Conservation (phyloP, 2,888 invertebrate species). For the Julus scandinavius region DNA sequence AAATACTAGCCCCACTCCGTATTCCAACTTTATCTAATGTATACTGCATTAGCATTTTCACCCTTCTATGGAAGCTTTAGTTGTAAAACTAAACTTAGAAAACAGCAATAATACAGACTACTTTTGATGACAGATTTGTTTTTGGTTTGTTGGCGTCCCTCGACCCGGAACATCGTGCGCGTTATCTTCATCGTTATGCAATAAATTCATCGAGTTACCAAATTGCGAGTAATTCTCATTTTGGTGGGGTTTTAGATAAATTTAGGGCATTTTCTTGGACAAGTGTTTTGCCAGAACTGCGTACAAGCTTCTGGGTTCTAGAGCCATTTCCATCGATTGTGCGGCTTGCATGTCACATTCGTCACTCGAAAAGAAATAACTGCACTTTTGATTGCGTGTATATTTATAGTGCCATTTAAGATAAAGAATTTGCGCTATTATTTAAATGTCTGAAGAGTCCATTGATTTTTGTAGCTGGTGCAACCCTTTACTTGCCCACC, state of each 20-base stretch:
- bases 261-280: background rate
- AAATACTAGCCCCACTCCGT: too few relatives aligned
- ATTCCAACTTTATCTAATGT: too few relatives aligned
- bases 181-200: background rate
- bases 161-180: background rate
- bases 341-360: background rate
- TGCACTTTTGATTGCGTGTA: background rate
- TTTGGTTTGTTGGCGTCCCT: background rate
- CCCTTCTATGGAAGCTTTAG: too few relatives aligned
- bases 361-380: background rate
- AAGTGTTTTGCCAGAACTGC: background rate
- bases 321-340: background rate
- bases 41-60: too few relatives aligned
- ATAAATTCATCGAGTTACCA: background rate
- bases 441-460: constrained; percentile 26
- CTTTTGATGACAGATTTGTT: background rate
- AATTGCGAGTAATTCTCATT: background rate
- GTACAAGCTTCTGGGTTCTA: background rate
- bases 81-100: too few relatives aligned
- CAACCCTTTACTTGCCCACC: background rate
- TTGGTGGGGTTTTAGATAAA: background rate
- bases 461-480: background rate
- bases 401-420: constrained; percentile 9
- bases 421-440: constrained; percentile 13
- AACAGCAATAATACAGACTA: too few relatives aligned